Evolutionary conservation across 2,797 vertebrate species (phyloP).

Genomic region (Cyprinella venusta): DNA sequence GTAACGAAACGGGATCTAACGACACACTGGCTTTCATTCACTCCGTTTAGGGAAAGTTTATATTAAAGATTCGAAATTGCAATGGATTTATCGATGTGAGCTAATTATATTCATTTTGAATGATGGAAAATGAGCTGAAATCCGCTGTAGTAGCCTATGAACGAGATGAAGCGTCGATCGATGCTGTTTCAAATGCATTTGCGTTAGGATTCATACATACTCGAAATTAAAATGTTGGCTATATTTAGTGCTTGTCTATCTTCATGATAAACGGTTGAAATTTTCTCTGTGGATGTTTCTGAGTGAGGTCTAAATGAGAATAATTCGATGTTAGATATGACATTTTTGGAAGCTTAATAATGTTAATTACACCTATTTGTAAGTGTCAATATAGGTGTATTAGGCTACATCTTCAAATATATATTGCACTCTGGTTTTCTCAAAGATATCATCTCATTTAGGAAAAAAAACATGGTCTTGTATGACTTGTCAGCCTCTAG

Average conservation of each 20-base stretch:
- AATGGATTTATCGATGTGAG: constrained; percentile 3
- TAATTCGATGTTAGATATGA: constrained; percentile 9
- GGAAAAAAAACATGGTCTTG: constrained; percentile 40
- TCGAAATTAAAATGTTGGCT: neutral
- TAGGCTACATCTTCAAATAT: neutral
- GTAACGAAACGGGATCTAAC: constrained; percentile 57
- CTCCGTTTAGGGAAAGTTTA: neutral
- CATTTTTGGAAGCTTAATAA: neutral
- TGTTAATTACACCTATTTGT: neutral
- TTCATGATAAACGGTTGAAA: neutral
- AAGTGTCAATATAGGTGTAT: neutral
- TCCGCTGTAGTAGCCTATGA: constrained; percentile 16
- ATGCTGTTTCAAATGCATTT: constrained; percentile 31
- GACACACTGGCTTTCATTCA: constrained; percentile 2
- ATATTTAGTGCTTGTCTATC: neutral
- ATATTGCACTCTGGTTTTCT: neutral
- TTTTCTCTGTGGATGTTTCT: neutral
- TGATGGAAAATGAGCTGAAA: constrained; percentile 10
- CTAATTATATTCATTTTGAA: constrained; percentile 26
- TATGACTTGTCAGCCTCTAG: constrained; percentile 45
- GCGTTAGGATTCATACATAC: neutral
- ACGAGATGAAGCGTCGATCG: constrained; percentile 36
- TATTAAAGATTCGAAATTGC: neutral
- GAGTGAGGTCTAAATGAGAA: neutral
- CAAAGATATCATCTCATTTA: constrained; percentile 13